Percentiles rank a stretch among this genome's conserved stretches.
Conservation (phyloP, 2,888 invertebrate genomes). For the Torymus auratus region DNA sequence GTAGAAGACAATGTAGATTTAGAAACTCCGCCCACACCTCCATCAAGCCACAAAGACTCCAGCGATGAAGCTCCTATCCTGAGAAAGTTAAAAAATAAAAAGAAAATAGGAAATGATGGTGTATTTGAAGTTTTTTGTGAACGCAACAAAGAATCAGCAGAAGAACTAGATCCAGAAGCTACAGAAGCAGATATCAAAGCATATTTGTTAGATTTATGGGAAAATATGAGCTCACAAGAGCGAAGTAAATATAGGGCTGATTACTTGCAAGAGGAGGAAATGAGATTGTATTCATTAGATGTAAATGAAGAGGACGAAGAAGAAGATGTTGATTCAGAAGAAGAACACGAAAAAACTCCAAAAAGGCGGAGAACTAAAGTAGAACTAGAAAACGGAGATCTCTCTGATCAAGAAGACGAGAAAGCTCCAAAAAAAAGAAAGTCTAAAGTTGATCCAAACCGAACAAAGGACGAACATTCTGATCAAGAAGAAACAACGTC, state of each 20-base stretch:
- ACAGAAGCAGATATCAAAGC: constrained; percentile 76
- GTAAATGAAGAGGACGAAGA: constrained; percentile 46
- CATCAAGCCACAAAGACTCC: constrained; percentile 68
- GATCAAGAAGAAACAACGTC: constrained; percentile 61
- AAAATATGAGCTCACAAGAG: constrained; percentile 74
- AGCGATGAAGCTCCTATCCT: constrained; percentile 65
- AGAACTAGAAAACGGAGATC: constrained; percentile 26
- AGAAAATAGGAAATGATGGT: constrained; percentile 62
- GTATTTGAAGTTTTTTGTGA: constrained; percentile 78
- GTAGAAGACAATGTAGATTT: constrained; percentile 59
- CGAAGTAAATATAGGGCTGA: constrained; percentile 61
- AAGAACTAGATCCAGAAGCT: constrained; percentile 78
- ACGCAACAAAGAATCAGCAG: constrained; percentile 76
- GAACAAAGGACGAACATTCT: constrained; percentile 35
- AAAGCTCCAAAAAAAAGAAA: constrained; percentile 17
- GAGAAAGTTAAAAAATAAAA: constrained; percentile 61
- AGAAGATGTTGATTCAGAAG: constrained; percentile 22
- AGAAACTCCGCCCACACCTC: constrained; percentile 70
- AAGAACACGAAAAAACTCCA: constrained; percentile 22
- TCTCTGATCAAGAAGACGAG: constrained; percentile 37
- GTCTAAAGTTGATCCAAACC: constrained; percentile 24
- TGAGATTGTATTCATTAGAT: constrained; percentile 40
- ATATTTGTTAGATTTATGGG: constrained; percentile 79
- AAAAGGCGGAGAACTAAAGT: constrained; percentile 31
- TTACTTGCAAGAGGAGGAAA: constrained; percentile 55